These are phyloP conservation scores for Drosophila conformis DNA, from an alignment of 2,888 invertebrate genomes.

Conservation along the genomic window DNA sequence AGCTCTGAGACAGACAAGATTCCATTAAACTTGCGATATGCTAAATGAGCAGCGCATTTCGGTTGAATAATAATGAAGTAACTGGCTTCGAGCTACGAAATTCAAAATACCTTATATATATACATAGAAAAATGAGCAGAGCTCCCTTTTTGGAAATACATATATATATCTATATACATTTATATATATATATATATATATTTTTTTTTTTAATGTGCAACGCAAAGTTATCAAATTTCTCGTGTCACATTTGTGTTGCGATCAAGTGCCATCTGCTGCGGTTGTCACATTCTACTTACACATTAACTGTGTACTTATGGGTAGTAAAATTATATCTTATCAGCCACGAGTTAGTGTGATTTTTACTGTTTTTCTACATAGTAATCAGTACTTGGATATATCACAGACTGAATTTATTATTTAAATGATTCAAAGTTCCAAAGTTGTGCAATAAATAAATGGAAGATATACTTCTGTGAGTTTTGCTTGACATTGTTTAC, in stretches of 20 bases:
- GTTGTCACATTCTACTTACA: background rate
- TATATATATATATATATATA: background rate
- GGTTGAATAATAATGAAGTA: constrained; percentile 39
- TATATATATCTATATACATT: background rate
- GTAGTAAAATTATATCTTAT: constrained; percentile 8
- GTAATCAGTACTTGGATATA: constrained; percentile 6
- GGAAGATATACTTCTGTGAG: background rate
- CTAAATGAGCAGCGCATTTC: constrained; percentile 44
- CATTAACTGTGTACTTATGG: background rate
- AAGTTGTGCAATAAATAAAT: background rate
- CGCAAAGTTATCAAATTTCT: constrained; percentile 16
- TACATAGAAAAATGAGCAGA: constrained; percentile 28
- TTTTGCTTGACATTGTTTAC: background rate
- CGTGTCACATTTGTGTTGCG: background rate
- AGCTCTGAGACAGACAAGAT: constrained; percentile 9
- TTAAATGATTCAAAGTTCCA: background rate
- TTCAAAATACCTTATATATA: background rate
- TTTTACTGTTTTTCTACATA: background rate
- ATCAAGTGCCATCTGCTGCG: constrained; percentile 2
- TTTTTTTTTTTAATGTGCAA: background rate
- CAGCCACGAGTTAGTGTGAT: background rate
- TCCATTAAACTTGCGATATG: constrained; percentile 39
- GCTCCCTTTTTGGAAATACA: constrained; percentile 8
- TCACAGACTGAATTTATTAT: background rate
- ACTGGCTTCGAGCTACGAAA: constrained; percentile 31